These are phyloP conservation scores for Rhopalosiphum padi DNA, from an alignment of 1,140 invertebrate genomes.

Conservation along the genomic window DNA sequence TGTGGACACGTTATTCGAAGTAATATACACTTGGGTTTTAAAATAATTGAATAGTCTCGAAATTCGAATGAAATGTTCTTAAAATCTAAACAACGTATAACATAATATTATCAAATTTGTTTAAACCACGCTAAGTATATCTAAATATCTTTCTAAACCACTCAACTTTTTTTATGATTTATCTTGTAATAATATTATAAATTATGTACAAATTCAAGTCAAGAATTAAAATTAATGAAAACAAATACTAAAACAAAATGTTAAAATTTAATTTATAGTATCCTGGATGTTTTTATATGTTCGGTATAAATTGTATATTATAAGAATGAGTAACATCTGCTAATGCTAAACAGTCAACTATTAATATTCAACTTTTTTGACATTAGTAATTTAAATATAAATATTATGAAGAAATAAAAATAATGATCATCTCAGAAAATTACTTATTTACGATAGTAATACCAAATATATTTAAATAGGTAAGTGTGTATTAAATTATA, in stretches of 20 bases:
- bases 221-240: not conserved
- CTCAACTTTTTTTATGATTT: not conserved
- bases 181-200: not conserved
- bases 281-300: not conserved
- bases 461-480: not conserved
- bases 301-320: not conserved
- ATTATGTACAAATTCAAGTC: not conserved
- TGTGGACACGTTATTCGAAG: not conserved
- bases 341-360: not conserved
- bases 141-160: not conserved
- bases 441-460: not conserved
- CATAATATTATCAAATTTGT: not conserved
- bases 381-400: not conserved
- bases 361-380: not conserved
- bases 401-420: not conserved
- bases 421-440: not conserved
- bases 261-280: not conserved
- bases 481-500: not conserved
- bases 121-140: not conserved
- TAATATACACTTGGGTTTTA: not conserved
- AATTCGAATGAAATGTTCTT: not conserved
- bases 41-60: not conserved
- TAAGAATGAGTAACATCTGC: conserved; percentile 7
- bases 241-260: not conserved
- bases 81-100: not conserved